Evolutionary conservation across 2,888 invertebrate species (phyloP).

Genomic region (Amiota communis): DNA sequence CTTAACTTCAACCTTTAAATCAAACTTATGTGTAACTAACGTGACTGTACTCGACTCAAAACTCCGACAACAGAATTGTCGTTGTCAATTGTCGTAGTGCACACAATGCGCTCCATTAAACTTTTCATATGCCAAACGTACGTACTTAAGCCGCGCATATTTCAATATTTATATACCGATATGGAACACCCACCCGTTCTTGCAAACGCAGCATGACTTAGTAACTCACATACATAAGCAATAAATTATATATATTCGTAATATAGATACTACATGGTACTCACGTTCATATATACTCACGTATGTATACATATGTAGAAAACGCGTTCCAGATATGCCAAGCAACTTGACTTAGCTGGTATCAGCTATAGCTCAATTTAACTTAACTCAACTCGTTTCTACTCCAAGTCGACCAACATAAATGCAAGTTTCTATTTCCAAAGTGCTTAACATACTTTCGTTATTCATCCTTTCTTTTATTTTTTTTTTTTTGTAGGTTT

Average conservation of each 20-base stretch:
- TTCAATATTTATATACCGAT: constrained; percentile 1
- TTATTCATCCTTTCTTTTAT: background rate
- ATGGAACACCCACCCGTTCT: background rate
- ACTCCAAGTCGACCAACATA: constrained; percentile 2
- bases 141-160: constrained; percentile 1
- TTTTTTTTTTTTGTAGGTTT: too few relatives aligned
- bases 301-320: constrained; percentile 63
- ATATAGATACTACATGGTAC: too few relatives aligned
- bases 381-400: constrained; percentile 46
- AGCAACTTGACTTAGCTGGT: constrained; percentile 1
- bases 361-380: background rate
- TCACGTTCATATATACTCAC: constrained; percentile 37
- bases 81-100: background rate
- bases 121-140: background rate
- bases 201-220: background rate
- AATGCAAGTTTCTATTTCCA: constrained; percentile 28
- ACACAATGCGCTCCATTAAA: constrained; percentile 4
- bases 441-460: constrained; percentile 64
- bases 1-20: background rate
- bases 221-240: constrained; percentile 40
- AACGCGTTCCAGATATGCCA: constrained; percentile 53
- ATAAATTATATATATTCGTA: constrained; percentile 61
- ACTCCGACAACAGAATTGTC: background rate
- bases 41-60: constrained; percentile 7
- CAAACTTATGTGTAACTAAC: constrained; percentile 1